Percentiles rank a stretch among this genome's conserved stretches.
Evolutionary conservation across 1,140 invertebrate species (phyloP).

Genomic region (Cecropterus lyciades): DNA sequence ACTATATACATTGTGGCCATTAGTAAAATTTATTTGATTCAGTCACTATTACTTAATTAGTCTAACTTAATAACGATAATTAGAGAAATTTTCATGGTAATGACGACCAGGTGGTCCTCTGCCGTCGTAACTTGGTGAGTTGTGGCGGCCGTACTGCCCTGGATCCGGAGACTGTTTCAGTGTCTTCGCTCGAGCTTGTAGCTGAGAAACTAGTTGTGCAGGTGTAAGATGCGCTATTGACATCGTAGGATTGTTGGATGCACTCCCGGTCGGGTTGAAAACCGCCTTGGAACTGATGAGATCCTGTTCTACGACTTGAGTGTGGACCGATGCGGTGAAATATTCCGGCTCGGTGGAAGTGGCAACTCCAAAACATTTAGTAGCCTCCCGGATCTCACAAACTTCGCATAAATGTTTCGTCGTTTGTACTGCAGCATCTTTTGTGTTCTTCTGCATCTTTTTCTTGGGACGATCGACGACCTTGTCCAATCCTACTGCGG

Average conservation of each 20-base stretch:
- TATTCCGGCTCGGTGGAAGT: constrained; percentile 57
- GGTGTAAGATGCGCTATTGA: constrained; percentile 77
- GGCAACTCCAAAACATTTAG: constrained; percentile 41
- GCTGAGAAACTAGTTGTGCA: constrained; percentile 74
- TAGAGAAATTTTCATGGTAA: constrained; percentile 53
- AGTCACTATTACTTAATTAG: not conserved
- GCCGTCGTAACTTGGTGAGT: constrained; percentile 51
- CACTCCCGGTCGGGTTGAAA: constrained; percentile 67
- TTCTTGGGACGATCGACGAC: constrained; percentile 56
- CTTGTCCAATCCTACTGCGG: constrained; percentile 59
- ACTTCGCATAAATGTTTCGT: constrained; percentile 65
- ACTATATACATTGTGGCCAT: too few relatives aligned
- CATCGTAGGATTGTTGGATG: constrained; percentile 56
- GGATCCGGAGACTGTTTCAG: constrained; percentile 57
- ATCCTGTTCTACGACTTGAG: constrained; percentile 77
- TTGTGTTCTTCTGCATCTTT: constrained; percentile 54
- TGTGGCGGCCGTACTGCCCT: constrained; percentile 44
- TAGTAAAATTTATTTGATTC: not conserved
- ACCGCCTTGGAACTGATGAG: constrained; percentile 68
- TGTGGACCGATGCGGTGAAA: constrained; percentile 61
- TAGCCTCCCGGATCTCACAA: constrained; percentile 67
- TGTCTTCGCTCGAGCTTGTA: constrained; percentile 75
- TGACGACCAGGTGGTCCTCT: constrained; percentile 46
- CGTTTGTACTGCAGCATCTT: constrained; percentile 69
- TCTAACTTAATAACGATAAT: constrained; percentile 57